Conservation (phyloP, 2,797 vertebrate species). For the Coregonus ussuriensis region DNA sequence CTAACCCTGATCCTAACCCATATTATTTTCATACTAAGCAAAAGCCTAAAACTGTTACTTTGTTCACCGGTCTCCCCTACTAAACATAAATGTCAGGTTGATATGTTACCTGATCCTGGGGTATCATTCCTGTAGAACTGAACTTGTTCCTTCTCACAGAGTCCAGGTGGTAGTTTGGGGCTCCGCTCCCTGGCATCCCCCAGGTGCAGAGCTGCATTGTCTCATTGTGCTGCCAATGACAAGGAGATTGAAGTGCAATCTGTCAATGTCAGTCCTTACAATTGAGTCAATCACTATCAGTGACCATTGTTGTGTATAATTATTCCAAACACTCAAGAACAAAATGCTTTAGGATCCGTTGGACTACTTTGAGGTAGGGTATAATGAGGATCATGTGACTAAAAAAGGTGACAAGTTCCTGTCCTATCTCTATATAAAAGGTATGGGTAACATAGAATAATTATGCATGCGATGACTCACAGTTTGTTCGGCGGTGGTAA, state of each 20-base stretch:
- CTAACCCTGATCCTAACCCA: too few species aligned
- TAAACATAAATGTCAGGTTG: too few species aligned
- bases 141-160: slow-evolving; percentile 26
- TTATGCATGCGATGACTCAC: slow-evolving; percentile 4
- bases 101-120: slow-evolving; percentile 48
- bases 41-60: too few species aligned
- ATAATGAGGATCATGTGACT: too few species aligned
- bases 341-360: neutral
- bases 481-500: neutral
- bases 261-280: neutral
- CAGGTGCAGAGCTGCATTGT: slow-evolving; percentile 17
- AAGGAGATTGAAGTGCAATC: neutral
- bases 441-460: neutral
- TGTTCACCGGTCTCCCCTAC: too few species aligned
- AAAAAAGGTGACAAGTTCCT: neutral
- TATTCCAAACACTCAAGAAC: too few species aligned
- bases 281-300: neutral
- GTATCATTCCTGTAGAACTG: slow-evolving; percentile 29
- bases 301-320: too few species aligned
- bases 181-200: slow-evolving; percentile 26
- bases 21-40: too few species aligned
- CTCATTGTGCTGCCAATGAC: slow-evolving; percentile 27
- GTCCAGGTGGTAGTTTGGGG: slow-evolving; percentile 21
- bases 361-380: neutral
- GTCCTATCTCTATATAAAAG: neutral